These are phyloP conservation scores for Syrista parreyssii DNA, from an alignment of 2,888 invertebrate species.

Conservation along the genomic window DNA sequence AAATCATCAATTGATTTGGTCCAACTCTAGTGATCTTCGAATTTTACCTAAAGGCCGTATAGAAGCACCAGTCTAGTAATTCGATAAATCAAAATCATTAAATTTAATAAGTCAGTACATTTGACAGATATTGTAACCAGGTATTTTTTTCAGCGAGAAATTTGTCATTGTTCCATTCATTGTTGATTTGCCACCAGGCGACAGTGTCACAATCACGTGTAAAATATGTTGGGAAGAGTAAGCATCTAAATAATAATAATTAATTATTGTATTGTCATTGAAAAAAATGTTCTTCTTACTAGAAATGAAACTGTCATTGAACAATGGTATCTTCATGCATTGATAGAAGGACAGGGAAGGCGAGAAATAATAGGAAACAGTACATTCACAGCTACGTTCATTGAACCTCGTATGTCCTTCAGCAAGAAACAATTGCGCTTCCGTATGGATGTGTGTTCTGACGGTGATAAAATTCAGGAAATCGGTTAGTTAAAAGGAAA, in stretches of 20 bases:
- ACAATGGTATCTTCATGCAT: slow-evolving; percentile 71
- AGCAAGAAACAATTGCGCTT: slow-evolving; percentile 68
- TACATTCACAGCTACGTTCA: slow-evolving; percentile 69
- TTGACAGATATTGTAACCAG: too few species aligned
- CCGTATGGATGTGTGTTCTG: slow-evolving; percentile 68
- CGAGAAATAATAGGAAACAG: slow-evolving; percentile 69
- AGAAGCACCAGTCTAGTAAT: slow-evolving; percentile 23
- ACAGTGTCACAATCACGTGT: slow-evolving; percentile 31
- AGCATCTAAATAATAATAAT: slow-evolving; percentile 24
- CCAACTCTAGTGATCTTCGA: slow-evolving; percentile 39
- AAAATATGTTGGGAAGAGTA: slow-evolving; percentile 43
- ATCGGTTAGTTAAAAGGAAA: slow-evolving; percentile 60
- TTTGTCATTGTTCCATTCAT: slow-evolving; percentile 39
- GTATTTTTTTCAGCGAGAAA: slow-evolving; percentile 30
- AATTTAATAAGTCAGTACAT: background rate
- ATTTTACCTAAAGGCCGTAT: slow-evolving; percentile 15
- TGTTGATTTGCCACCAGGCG: slow-evolving; percentile 40
- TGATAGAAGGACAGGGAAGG: slow-evolving; percentile 69
- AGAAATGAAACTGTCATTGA: slow-evolving; percentile 66
- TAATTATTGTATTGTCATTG: slow-evolving; percentile 2
- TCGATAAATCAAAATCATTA: background rate
- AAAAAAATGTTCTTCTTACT: background rate
- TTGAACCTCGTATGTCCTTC: slow-evolving; percentile 71
- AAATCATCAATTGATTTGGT: slow-evolving; percentile 69
- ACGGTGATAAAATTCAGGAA: slow-evolving; percentile 66